These are phyloP conservation scores for Micronycteris hirsuta DNA, from an alignment of 2,113 vertebrate genomes.

Conservation along the genomic window DNA sequence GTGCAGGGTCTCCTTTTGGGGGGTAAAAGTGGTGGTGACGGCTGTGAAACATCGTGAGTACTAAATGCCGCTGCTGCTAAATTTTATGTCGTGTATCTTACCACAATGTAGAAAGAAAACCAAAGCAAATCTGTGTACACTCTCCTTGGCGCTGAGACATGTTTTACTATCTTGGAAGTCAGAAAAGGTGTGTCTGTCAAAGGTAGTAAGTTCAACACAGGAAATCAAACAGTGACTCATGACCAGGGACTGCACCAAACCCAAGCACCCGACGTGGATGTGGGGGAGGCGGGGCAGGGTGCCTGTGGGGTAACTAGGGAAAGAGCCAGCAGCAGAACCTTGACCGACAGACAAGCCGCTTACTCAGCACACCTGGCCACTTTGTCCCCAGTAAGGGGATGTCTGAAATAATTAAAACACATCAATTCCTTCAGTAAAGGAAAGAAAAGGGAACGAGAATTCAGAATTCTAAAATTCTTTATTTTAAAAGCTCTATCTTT, in stretches of 20 bases:
- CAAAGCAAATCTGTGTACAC: not conserved
- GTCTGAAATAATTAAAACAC: not conserved
- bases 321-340: not conserved
- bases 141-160: not conserved
- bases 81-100: not conserved
- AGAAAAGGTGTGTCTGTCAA: not conserved
- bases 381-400: not conserved
- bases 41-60: not conserved
- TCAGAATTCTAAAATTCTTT: not conserved
- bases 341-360: not conserved
- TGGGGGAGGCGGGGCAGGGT: not conserved
- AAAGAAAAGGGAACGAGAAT: not conserved
- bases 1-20: not conserved
- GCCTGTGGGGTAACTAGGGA: not conserved
- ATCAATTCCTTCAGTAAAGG: not conserved
- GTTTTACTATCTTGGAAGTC: not conserved
- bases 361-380: not conserved
- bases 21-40: not conserved
- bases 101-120: not conserved
- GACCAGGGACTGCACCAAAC: not conserved
- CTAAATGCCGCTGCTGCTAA: not conserved
- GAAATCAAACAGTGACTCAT: constrained; percentile 21
- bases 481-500: not conserved
- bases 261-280: not conserved
- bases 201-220: not conserved